These are phyloP conservation scores for Elmis aenea DNA, from an alignment of 2,888 invertebrate genomes.

Conservation along the genomic window DNA sequence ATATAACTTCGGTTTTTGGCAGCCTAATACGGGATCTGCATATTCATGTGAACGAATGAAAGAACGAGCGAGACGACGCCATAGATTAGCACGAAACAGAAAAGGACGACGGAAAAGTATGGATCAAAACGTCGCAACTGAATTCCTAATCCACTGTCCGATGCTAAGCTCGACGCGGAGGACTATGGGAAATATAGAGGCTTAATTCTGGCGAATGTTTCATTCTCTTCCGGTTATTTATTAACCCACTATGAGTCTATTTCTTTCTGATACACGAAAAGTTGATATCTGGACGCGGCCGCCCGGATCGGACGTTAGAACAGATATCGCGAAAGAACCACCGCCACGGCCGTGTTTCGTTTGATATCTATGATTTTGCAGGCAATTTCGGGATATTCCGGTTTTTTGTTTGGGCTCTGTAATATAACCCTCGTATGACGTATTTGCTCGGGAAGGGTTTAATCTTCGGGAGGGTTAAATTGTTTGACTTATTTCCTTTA, in stretches of 20 bases:
- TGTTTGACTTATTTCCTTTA: conserved; percentile 17
- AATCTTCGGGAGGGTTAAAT: conserved; percentile 17
- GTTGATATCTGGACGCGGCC: conserved; percentile 14
- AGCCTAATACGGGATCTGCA: conserved; percentile 46
- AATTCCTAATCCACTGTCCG: conserved; percentile 44
- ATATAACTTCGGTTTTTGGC: conserved; percentile 45
- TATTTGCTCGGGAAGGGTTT: conserved; percentile 21
- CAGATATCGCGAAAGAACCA: conserved; percentile 11
- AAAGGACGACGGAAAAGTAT: conserved; percentile 32
- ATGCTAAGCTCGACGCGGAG: conserved; percentile 37
- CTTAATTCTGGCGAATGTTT: conserved; percentile 37
- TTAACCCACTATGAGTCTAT: conserved; percentile 27
- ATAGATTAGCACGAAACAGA: conserved; percentile 22
- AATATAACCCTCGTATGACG: conserved; percentile 24
- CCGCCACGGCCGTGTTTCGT: conserved; percentile 23
- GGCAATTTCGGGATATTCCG: conserved; percentile 31
- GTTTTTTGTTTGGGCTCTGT: conserved; percentile 24
- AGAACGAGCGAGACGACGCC: conserved; percentile 23
- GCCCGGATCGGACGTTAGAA: conserved; percentile 19
- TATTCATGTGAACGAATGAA: conserved; percentile 42
- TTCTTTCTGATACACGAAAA: conserved; percentile 18
- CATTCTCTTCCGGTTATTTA: conserved; percentile 35
- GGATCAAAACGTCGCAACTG: conserved; percentile 43
- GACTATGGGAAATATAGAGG: conserved; percentile 40
- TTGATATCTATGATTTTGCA: conserved; percentile 36